A percentile compares a stretch with the other conserved stretches of the same genome.
phyloP scores from a whole-genome alignment of 2,797 vertebrate genomes.

The Spinibarbus caldwelli region DNA sequence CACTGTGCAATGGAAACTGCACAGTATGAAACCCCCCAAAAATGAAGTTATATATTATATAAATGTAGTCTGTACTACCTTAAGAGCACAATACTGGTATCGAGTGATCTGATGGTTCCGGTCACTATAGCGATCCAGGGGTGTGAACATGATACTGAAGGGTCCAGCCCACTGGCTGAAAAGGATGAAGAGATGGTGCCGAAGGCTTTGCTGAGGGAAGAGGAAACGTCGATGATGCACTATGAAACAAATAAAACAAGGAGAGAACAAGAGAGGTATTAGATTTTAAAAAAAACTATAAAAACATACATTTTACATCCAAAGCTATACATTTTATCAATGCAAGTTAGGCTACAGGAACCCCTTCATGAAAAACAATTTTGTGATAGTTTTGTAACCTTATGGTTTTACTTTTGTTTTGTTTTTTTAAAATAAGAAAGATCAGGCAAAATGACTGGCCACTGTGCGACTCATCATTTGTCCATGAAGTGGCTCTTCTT shows the following conservation, averaged over 20 bases:
- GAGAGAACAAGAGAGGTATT: background rate
- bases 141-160: constrained; percentile 99
- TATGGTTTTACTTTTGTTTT: background rate
- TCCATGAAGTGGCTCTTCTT: background rate
- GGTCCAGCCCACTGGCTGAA: constrained; percentile 99
- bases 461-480: background rate
- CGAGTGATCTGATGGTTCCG: constrained; percentile 98
- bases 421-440: background rate
- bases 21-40: too few relatives aligned
- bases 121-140: constrained; percentile 96
- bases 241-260: too few relatives aligned
- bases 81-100: constrained; percentile 97
- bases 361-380: background rate
- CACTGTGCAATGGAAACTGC: too few relatives aligned
- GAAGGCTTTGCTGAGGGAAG: constrained; percentile 96
- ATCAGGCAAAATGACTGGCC: background rate
- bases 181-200: constrained; percentile 97
- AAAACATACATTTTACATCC: background rate
- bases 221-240: constrained; percentile 98
- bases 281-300: background rate
- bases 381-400: background rate
- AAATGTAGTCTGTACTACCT: constrained; percentile 75
- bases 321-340: background rate
- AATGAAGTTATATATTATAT: background rate
- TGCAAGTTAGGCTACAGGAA: background rate